These are phyloP conservation scores for Zaprionus ghesquierei DNA, from an alignment of 1,140 invertebrate species.

Conservation along the genomic window DNA sequence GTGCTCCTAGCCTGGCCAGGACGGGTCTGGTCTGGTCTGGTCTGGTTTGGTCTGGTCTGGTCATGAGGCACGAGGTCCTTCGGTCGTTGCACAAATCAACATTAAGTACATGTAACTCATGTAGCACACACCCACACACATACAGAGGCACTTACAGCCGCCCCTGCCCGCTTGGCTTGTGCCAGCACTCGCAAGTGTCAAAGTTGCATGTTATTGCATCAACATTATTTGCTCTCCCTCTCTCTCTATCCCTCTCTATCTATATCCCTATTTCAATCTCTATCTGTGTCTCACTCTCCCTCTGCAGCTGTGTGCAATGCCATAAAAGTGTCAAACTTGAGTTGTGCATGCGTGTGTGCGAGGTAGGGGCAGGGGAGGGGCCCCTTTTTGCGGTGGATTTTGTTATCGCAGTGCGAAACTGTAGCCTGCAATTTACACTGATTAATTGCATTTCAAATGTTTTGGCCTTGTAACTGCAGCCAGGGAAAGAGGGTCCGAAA, in stretches of 20 bases:
- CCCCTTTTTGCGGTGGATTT: slow-evolving; percentile 37
- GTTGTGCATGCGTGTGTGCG: slow-evolving; percentile 3
- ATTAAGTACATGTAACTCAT: slow-evolving; percentile 73
- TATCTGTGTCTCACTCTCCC: neutral
- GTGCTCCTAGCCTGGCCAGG: slow-evolving; percentile 14
- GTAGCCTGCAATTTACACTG: slow-evolving; percentile 55
- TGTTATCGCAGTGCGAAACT: slow-evolving; percentile 51
- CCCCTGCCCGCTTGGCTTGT: neutral
- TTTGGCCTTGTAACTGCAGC: slow-evolving; percentile 31
- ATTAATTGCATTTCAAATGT: slow-evolving; percentile 78
- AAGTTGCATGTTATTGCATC: slow-evolving; percentile 78
- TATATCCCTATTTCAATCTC: neutral
- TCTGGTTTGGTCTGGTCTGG: slow-evolving; percentile 10
- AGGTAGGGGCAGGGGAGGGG: too few relatives aligned
- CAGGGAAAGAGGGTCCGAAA: neutral
- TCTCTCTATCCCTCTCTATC: too few relatives aligned
- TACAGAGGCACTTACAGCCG: too few relatives aligned
- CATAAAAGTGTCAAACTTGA: slow-evolving; percentile 45
- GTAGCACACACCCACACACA: slow-evolving; percentile 32
- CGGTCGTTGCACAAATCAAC: slow-evolving; percentile 70
- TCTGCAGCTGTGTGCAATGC: slow-evolving; percentile 14
- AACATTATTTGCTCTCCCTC: slow-evolving; percentile 56
- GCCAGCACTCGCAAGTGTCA: slow-evolving; percentile 55
- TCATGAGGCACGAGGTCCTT: slow-evolving; percentile 39
- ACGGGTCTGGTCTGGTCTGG: slow-evolving; percentile 21